phyloP scores from a whole-genome alignment of 53 echinoderm and acorn worm species.

The Crossaster papposus region DNA sequence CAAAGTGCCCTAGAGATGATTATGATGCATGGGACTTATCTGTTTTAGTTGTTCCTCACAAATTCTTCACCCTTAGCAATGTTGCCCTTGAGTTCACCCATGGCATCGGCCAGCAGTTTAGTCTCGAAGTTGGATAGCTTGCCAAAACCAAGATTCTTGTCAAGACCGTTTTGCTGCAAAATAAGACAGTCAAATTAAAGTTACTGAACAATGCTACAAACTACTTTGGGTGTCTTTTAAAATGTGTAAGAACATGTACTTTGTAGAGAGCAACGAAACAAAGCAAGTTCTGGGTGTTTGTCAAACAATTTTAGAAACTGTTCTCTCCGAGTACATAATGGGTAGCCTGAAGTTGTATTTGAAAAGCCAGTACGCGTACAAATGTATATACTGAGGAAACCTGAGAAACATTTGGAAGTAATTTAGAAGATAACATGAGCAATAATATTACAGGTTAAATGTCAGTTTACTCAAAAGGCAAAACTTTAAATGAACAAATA shows the following conservation, averaged over 20 bases:
- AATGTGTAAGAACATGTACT: not conserved
- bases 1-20: not conserved
- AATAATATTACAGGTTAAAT: too few relatives aligned
- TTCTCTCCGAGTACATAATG: not conserved
- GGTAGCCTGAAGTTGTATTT: too few relatives aligned
- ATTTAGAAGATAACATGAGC: too few relatives aligned
- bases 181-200: not conserved
- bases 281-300: too few relatives aligned
- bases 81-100: constrained; percentile 86
- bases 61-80: constrained; percentile 94
- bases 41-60: constrained; percentile 46
- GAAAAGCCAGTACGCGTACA: too few relatives aligned
- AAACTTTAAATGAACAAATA: too few relatives aligned
- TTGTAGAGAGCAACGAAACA: too few relatives aligned
- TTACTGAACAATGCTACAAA: not conserved
- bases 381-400: too few relatives aligned
- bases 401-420: too few relatives aligned
- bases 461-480: too few relatives aligned
- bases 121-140: constrained; percentile 80
- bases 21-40: not conserved
- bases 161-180: constrained; percentile 82
- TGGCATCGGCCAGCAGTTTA: constrained; percentile 65
- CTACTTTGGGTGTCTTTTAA: not conserved
- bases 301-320: not conserved
- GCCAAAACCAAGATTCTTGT: constrained; percentile 89